Percentiles rank a stretch among this genome's conserved stretches.
phyloP scores from a whole-genome alignment of 2,888 invertebrate species.

The Eueremaeus valkanovi region DNA sequence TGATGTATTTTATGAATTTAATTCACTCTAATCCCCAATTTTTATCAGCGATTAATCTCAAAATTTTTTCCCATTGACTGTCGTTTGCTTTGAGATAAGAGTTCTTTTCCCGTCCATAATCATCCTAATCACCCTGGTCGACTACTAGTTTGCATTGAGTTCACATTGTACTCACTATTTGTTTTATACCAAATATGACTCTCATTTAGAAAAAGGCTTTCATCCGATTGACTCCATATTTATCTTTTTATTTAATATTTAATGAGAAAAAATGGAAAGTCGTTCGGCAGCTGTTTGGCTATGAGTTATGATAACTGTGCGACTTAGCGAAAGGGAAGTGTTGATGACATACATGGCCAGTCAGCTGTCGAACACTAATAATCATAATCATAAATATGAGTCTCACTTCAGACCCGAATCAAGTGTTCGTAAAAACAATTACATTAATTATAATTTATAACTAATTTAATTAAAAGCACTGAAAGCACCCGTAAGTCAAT shows the following conservation, averaged over 20 bases:
- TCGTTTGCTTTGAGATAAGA: no score
- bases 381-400: background rate
- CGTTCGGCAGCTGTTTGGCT: constrained; percentile 21
- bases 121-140: no score
- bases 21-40: background rate
- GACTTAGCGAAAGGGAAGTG: background rate
- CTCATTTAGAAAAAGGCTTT: no score
- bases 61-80: background rate
- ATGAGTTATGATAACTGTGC: no score
- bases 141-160: no score
- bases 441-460: constrained; percentile 10
- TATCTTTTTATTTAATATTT: constrained; percentile 23
- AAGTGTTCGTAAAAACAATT: constrained; percentile 1
- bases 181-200: no score
- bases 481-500: background rate
- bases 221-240: background rate
- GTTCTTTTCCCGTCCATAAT: no score
- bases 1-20: background rate
- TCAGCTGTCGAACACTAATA: background rate
- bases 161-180: no score
- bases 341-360: background rate
- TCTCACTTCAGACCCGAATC: background rate
- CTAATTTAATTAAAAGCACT: background rate
- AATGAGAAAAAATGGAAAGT: background rate
- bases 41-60: background rate